These are phyloP conservation scores for Crossocerus cetratus DNA, from an alignment of 2,888 invertebrate genomes.

Conservation along the genomic window DNA sequence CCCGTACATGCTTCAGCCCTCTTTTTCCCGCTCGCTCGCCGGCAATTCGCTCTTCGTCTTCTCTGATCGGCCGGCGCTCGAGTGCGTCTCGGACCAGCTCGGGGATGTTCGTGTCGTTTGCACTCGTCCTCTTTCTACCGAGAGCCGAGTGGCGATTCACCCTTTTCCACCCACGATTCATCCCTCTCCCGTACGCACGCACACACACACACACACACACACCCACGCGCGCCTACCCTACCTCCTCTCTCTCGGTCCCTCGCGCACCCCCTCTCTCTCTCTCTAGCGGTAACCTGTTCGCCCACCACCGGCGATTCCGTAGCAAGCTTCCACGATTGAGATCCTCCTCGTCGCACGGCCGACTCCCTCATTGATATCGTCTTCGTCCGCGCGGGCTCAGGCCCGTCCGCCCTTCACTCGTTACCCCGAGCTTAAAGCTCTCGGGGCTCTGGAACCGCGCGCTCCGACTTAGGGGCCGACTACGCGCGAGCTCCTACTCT, in stretches of 20 bases:
- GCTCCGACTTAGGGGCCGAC: slow-evolving; percentile 13
- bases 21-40: slow-evolving; percentile 32
- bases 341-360: slow-evolving; percentile 53
- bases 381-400: slow-evolving; percentile 53
- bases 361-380: slow-evolving; percentile 50
- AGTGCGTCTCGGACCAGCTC: slow-evolving; percentile 61
- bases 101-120: slow-evolving; percentile 59
- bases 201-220: neutral
- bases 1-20: slow-evolving; percentile 24
- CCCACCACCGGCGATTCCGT: slow-evolving; percentile 59
- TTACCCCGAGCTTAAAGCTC: slow-evolving; percentile 37
- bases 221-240: neutral
- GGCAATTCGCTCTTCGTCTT: slow-evolving; percentile 41
- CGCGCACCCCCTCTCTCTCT: neutral
- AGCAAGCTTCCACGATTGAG: slow-evolving; percentile 56
- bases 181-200: slow-evolving; percentile 30
- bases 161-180: slow-evolving; percentile 49
- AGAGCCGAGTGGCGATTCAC: slow-evolving; percentile 19
- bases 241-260: neutral
- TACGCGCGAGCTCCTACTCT: neutral
- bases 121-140: slow-evolving; percentile 45
- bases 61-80: slow-evolving; percentile 42
- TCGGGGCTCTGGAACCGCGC: neutral
- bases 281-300: slow-evolving; percentile 45
- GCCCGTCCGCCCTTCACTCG: slow-evolving; percentile 28